These are phyloP conservation scores for Diadegma fenestrale DNA, from an alignment of 2,888 invertebrate genomes.

Conservation along the genomic window DNA sequence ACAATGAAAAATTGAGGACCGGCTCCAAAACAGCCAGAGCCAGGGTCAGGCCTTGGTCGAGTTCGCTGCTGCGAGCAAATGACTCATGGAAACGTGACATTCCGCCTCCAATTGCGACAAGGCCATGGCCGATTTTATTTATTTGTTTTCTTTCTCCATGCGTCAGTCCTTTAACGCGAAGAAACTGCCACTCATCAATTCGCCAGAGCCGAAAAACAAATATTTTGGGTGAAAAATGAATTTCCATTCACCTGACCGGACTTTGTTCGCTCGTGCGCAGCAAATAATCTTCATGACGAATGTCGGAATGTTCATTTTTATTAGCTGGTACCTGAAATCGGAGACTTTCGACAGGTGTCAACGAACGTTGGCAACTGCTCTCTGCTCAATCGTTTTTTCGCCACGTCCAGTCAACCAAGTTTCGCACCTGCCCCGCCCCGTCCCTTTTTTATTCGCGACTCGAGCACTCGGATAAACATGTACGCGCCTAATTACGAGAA, in stretches of 20 bases:
- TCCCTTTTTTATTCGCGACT: slow-evolving; percentile 38
- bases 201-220: too few relatives aligned
- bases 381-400: slow-evolving; percentile 65
- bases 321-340: slow-evolving; percentile 72
- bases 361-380: slow-evolving; percentile 72
- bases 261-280: too few relatives aligned
- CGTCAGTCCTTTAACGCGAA: slow-evolving; percentile 26
- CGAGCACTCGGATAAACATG: too few relatives aligned
- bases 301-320: slow-evolving; percentile 17
- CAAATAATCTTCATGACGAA: slow-evolving; percentile 43
- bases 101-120: slow-evolving; percentile 20
- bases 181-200: too few relatives aligned
- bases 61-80: slow-evolving; percentile 9
- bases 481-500: slow-evolving; percentile 31
- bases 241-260: too few relatives aligned
- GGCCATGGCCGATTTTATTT: slow-evolving; percentile 16
- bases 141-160: slow-evolving; percentile 4
- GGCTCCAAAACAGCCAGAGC: neutral
- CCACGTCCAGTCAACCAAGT: slow-evolving; percentile 53
- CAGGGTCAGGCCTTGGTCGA: slow-evolving; percentile 20
- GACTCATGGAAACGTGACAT: slow-evolving; percentile 23
- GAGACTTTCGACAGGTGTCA: slow-evolving; percentile 82
- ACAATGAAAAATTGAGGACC: neutral
- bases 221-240: too few relatives aligned
- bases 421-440: slow-evolving; percentile 67